Conservation (phyloP, 2,797 vertebrate genomes). For the Cyprinodon diabolis region DNA sequence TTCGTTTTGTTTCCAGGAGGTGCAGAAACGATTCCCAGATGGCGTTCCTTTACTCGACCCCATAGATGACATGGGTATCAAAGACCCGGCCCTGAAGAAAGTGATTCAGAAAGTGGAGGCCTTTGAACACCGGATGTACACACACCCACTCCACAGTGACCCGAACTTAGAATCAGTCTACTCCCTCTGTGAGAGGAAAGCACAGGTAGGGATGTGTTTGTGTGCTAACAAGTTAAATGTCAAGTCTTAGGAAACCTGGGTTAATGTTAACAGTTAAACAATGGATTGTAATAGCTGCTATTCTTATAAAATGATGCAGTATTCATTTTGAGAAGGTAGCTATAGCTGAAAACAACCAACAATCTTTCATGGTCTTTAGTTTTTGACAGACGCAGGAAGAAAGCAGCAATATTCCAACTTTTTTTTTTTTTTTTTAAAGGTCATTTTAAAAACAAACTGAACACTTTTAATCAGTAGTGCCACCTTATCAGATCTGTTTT, state of each 20-base stretch:
- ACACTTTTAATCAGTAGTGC: background rate
- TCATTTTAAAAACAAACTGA: conserved; percentile 5
- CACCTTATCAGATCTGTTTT: background rate
- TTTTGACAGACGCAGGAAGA: conserved; percentile 56
- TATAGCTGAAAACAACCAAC: conserved; percentile 15
- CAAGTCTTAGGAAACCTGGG: conserved; percentile 3
- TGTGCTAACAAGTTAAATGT: conserved; percentile 9
- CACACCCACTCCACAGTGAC: conserved; percentile 94
- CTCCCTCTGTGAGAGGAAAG: conserved; percentile 96
- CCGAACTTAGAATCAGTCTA: conserved; percentile 89
- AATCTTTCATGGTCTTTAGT: conserved; percentile 31
- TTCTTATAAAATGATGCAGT: conserved; percentile 3
- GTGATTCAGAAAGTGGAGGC: conserved; percentile 97
- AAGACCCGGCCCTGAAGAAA: conserved; percentile 93
- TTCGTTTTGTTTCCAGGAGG: conserved; percentile 82
- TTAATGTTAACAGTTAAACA: conserved; percentile 25
- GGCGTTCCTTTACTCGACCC: conserved; percentile 93
- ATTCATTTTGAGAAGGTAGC: background rate
- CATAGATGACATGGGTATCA: conserved; percentile 98
- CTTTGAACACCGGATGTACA: conserved; percentile 98
- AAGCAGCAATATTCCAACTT: background rate
- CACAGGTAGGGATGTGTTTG: conserved; percentile 82
- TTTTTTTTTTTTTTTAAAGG: conserved; percentile 4
- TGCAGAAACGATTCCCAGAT: conserved; percentile 96
- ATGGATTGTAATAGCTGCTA: background rate